phyloP scores from a whole-genome alignment of 1,140 invertebrate genomes.

The Procambarus virginalis region DNA sequence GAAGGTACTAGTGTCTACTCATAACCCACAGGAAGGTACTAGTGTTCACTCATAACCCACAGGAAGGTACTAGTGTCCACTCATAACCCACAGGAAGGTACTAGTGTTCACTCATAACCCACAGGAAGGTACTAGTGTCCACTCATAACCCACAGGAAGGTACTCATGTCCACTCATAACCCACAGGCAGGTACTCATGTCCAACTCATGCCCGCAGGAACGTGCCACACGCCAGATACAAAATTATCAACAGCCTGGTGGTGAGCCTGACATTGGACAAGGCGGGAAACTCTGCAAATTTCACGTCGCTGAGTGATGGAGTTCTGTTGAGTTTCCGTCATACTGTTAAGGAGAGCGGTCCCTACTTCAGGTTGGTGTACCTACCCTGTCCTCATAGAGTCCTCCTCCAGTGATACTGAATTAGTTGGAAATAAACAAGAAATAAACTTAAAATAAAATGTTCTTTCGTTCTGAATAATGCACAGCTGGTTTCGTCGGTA shows the following conservation, averaged over 20 bases:
- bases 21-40: no score
- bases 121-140: no score
- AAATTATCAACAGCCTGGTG: constrained; percentile 24
- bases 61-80: neutral
- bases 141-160: no score
- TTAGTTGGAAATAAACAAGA: neutral
- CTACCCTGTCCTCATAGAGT: neutral
- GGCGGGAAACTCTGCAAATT: neutral
- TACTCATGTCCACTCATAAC: no score
- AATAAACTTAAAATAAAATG: no score
- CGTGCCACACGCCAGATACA: constrained; percentile 7
- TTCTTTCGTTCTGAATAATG: no score
- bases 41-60: no score
- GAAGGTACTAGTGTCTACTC: no score
- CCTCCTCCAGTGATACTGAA: neutral
- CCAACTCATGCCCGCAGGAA: neutral
- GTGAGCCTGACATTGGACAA: constrained; percentile 19
- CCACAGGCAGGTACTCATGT: neutral
- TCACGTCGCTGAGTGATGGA: neutral
- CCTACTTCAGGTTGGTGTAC: constrained; percentile 15
- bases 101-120: no score
- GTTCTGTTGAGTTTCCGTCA: constrained; percentile 20
- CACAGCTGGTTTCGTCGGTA: no score
- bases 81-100: neutral
- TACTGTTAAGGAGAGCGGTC: neutral